Evolutionary conservation across 2,113 vertebrate genomes (phyloP).

Genomic region (Oncorhynchus tshawytscha): DNA sequence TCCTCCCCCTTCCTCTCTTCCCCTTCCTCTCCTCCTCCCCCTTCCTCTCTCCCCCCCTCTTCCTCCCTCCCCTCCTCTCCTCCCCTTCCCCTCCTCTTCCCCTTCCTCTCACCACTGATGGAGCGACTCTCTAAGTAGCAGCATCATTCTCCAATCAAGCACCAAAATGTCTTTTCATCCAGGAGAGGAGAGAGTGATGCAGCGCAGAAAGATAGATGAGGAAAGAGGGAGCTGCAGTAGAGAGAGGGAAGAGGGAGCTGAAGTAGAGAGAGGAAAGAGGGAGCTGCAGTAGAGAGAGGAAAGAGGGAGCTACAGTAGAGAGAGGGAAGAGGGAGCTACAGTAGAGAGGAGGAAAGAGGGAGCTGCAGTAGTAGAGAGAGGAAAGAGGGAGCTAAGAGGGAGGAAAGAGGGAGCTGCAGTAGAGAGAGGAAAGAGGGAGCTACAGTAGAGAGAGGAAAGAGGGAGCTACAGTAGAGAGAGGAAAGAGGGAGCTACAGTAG

Average conservation of each 20-base stretch:
- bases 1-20: slow-evolving; percentile 25
- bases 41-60: too few relatives aligned
- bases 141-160: slow-evolving; percentile 80
- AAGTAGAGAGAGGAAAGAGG: too few relatives aligned
- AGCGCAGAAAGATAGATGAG: neutral
- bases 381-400: too few relatives aligned
- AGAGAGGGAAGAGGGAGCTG: too few relatives aligned
- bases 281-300: too few relatives aligned
- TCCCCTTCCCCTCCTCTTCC: slow-evolving; percentile 24
- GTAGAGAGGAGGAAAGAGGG: too few relatives aligned
- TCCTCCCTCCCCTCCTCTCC: slow-evolving; percentile 25
- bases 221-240: neutral
- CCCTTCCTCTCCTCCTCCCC: slow-evolving; percentile 25
- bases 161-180: slow-evolving; percentile 75
- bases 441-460: too few relatives aligned
- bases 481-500: neutral
- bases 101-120: slow-evolving; percentile 57
- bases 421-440: neutral
- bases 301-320: too few relatives aligned
- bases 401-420: neutral
- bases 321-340: too few relatives aligned
- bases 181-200: slow-evolving; percentile 5
- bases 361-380: too few relatives aligned
- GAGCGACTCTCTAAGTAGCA: slow-evolving; percentile 76
- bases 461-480: neutral